These are phyloP conservation scores for Ramphastos sulfuratus DNA, from an alignment of 2,113 vertebrate genomes.

Conservation along the genomic window DNA sequence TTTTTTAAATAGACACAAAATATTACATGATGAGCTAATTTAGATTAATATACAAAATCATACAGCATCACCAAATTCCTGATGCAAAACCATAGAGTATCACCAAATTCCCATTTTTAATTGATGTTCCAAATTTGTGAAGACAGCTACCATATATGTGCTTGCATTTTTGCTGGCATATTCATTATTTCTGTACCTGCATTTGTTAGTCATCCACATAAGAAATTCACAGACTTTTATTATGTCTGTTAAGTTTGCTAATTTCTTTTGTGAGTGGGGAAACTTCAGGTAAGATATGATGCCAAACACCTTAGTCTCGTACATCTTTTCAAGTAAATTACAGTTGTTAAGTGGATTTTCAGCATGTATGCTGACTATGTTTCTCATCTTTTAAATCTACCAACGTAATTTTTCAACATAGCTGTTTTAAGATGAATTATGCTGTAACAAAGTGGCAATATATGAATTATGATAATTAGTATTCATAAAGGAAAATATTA, in stretches of 20 bases:
- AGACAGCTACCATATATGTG: not conserved
- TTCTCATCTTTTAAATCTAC: not conserved
- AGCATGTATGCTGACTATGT: not conserved
- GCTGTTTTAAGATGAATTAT: not conserved
- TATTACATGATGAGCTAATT: not conserved
- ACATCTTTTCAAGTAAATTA: not conserved
- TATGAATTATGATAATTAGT: too few relatives aligned
- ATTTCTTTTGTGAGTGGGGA: not conserved
- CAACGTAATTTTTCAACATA: not conserved
- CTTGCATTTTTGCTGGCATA: not conserved
- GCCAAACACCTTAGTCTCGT: not conserved
- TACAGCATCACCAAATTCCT: too few relatives aligned
- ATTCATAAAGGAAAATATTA: too few relatives aligned
- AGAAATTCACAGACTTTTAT: not conserved
- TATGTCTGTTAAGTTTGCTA: not conserved
- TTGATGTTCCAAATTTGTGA: not conserved
- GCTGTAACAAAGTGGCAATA: too few relatives aligned
- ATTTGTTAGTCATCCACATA: not conserved
- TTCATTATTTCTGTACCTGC: not conserved
- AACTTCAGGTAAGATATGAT: not conserved
- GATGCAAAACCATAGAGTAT: not conserved
- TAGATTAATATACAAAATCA: too few relatives aligned
- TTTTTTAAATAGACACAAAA: not conserved
- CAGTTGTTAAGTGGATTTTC: not conserved
- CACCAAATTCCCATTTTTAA: not conserved